A percentile compares a stretch with the other conserved stretches of the same genome.
phyloP scores from a whole-genome alignment of 2,797 vertebrate genomes.

The Esox masquinongy region DNA sequence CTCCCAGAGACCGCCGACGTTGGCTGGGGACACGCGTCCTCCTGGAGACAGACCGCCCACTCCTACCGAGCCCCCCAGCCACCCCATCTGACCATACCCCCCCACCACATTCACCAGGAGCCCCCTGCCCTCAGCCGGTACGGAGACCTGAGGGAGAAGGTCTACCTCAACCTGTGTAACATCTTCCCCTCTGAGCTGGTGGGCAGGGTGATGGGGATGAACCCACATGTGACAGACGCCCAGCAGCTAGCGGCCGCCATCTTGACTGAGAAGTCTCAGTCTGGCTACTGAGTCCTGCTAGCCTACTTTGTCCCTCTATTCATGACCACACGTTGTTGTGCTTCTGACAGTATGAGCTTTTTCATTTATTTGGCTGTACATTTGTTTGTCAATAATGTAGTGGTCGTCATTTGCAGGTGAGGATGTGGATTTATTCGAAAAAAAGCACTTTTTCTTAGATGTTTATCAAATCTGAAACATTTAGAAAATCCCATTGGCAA shows the following conservation, averaged over 20 bases:
- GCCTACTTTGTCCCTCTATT: background rate
- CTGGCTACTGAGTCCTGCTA: constrained; percentile 80
- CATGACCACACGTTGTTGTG: background rate
- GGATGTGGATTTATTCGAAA: constrained; percentile 36
- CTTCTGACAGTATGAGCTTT: constrained; percentile 7
- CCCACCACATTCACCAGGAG: constrained; percentile 63
- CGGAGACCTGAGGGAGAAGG: constrained; percentile 85
- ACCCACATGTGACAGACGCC: constrained; percentile 89
- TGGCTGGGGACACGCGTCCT: constrained; percentile 78
- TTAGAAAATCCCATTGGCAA: constrained; percentile 34
- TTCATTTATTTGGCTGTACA: constrained; percentile 44
- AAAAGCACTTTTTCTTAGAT: constrained; percentile 57
- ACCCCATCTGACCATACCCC: constrained; percentile 34
- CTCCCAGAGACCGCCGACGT: constrained; percentile 85
- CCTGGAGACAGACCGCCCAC: constrained; percentile 67
- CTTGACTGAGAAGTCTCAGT: constrained; percentile 89
- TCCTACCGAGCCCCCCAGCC: constrained; percentile 37
- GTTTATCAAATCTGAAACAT: constrained; percentile 32
- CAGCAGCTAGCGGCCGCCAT: constrained; percentile 96
- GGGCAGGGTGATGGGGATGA: constrained; percentile 90
- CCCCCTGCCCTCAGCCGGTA: constrained; percentile 72
- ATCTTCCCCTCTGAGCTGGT: constrained; percentile 95
- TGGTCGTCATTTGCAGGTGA: constrained; percentile 41
- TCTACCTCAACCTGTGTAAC: constrained; percentile 93
- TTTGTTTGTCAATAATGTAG: constrained; percentile 35